phyloP scores from a whole-genome alignment of 2,113 vertebrate genomes.

The Setophaga petechia region DNA sequence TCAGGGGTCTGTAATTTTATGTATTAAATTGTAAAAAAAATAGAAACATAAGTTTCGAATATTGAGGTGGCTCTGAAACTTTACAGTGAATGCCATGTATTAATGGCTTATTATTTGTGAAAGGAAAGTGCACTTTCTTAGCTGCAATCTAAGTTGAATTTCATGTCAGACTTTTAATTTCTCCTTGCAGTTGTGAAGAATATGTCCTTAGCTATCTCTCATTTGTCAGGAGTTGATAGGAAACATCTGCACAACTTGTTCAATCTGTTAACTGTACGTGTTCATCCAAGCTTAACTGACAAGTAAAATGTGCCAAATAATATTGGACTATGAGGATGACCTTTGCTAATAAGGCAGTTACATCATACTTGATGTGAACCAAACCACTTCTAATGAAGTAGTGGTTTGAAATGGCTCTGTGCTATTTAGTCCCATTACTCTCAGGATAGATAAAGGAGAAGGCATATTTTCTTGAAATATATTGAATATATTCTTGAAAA shows the following conservation, averaged over 20 bases:
- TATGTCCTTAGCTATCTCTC: conserved; percentile 43
- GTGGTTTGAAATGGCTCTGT: not conserved
- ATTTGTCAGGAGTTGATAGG: conserved; percentile 65
- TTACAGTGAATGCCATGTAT: not conserved
- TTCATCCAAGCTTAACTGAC: conserved; percentile 57
- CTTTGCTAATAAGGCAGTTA: conserved; percentile 57
- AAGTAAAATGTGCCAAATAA: conserved; percentile 30
- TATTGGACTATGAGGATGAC: conserved; percentile 32
- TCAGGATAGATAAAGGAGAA: not conserved
- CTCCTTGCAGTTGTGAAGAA: conserved; percentile 16
- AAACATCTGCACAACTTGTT: conserved; percentile 66
- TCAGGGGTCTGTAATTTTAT: not conserved
- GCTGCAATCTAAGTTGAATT: not conserved
- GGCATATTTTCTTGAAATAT: not conserved
- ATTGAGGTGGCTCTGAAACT: not conserved
- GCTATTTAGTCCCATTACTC: not conserved
- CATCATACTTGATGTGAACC: not conserved
- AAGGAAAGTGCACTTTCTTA: not conserved
- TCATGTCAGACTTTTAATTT: conserved; percentile 45
- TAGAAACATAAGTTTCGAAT: fast-evolving
- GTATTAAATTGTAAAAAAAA: not conserved
- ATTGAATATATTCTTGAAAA: not conserved
- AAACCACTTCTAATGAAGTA: conserved; percentile 1
- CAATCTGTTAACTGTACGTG: conserved; percentile 58
- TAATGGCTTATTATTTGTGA: not conserved